phyloP scores from a whole-genome alignment of 2,888 invertebrate genomes.

The Chromoteleia sp. region DNA sequence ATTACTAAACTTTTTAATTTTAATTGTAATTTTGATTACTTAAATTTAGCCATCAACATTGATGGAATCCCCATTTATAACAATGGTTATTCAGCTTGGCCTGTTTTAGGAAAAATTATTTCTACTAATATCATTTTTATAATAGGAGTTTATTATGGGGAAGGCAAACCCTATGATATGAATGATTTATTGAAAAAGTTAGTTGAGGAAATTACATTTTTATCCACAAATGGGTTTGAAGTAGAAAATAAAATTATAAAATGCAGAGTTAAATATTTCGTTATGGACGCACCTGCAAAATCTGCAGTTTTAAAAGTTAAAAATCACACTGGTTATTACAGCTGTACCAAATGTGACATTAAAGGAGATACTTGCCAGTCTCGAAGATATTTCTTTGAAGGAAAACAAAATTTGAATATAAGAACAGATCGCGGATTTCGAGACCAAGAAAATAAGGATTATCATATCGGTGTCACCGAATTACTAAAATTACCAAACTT shows the following conservation, averaged over 20 bases:
- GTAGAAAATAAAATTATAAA: background rate
- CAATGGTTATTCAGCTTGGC: conserved; percentile 10
- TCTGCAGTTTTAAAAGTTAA: conserved; percentile 22
- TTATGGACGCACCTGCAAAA: conserved; percentile 36
- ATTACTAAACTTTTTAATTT: too few species aligned
- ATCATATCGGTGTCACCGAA: conserved; percentile 1
- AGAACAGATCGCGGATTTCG: conserved; percentile 2
- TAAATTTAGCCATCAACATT: too few species aligned
- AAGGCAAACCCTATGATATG: conserved; percentile 22
- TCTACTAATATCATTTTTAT: background rate
- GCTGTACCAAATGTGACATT: conserved; percentile 31
- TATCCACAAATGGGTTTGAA: background rate
- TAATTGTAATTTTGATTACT: too few species aligned
- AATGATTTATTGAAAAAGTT: conserved; percentile 17
- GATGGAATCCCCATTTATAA: too few species aligned
- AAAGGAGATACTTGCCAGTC: background rate
- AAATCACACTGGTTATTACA: conserved; percentile 7
- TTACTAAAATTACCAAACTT: background rate
- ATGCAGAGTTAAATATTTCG: background rate
- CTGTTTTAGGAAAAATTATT: conserved; percentile 4
- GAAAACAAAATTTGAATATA: background rate
- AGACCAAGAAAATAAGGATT: background rate
- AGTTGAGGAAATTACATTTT: background rate
- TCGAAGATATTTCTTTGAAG: conserved; percentile 2
- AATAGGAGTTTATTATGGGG: too few species aligned